phyloP scores from a whole-genome alignment of 2,113 vertebrate species.

The Odontesthes bonariensis region DNA sequence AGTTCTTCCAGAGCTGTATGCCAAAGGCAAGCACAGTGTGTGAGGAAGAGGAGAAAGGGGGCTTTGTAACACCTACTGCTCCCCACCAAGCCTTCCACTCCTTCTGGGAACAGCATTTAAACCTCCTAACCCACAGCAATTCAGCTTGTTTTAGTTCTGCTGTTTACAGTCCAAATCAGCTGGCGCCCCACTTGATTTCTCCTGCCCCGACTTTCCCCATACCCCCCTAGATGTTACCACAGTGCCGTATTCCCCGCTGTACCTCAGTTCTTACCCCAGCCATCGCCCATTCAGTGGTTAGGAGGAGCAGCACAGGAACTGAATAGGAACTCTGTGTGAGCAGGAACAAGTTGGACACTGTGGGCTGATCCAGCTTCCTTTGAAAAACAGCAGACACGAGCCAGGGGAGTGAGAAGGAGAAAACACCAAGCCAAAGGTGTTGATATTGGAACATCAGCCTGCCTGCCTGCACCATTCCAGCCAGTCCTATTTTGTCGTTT shows the following conservation, averaged over 20 bases:
- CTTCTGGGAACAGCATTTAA: constrained; percentile 34
- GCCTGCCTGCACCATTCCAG: constrained; percentile 28
- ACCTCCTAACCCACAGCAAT: constrained; percentile 15
- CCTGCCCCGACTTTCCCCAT: constrained; percentile 22
- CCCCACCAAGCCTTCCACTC: constrained; percentile 37
- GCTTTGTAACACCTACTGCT: constrained; percentile 74
- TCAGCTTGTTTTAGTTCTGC: constrained; percentile 24
- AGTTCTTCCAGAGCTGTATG: constrained; percentile 49
- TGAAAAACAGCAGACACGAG: constrained; percentile 77
- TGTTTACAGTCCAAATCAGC: constrained; percentile 42
- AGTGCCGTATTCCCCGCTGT: not conserved
- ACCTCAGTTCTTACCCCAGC: constrained; percentile 33
- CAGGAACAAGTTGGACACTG: constrained; percentile 71
- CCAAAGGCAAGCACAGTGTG: constrained; percentile 39
- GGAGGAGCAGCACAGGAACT: constrained; percentile 57
- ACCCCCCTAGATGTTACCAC: not conserved
- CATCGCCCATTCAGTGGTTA: constrained; percentile 55
- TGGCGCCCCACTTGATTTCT: constrained; percentile 19
- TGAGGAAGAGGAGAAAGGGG: constrained; percentile 70
- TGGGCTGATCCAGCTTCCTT: constrained; percentile 77
- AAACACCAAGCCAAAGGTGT: constrained; percentile 58
- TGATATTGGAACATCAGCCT: constrained; percentile 53
- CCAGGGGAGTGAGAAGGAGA: constrained; percentile 53
- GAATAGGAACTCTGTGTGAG: constrained; percentile 79
- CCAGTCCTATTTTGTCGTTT: constrained; percentile 16